Conservation (phyloP, 2,888 invertebrate genomes). For the Euclidia mi region DNA sequence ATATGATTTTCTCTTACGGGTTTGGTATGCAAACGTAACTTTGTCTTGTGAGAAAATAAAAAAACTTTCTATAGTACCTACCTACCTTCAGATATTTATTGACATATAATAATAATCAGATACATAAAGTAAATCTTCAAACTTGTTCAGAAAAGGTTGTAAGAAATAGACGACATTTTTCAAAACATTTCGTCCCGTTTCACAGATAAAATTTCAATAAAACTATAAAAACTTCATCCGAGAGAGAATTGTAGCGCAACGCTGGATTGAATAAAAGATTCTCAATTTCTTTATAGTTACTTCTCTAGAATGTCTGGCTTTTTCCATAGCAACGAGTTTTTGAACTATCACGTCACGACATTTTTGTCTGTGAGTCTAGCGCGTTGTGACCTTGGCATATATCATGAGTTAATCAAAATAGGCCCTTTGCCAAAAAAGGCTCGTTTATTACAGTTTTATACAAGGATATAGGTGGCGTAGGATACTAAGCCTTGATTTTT, state of each 20-base stretch:
- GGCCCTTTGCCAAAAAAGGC: constrained; percentile 3
- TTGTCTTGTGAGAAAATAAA: too few relatives aligned
- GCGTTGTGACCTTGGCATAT: background rate
- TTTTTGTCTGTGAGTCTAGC: background rate
- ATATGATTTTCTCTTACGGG: too few relatives aligned
- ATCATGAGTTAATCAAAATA: background rate
- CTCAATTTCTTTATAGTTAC: constrained; percentile 3
- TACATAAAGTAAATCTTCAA: too few relatives aligned
- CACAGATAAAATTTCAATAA: constrained; percentile 7
- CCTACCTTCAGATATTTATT: too few relatives aligned
- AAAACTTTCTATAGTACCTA: too few relatives aligned
- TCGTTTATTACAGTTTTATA: background rate
- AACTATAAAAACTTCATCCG: constrained; percentile 9
- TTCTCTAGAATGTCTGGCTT: background rate
- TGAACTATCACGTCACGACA: background rate
- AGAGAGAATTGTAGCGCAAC: constrained; percentile 12
- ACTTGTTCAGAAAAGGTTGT: too few relatives aligned
- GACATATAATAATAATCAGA: too few relatives aligned
- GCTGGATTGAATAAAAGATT: constrained; percentile 1
- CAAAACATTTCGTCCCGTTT: too few relatives aligned
- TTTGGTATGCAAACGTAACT: too few relatives aligned
- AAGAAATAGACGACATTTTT: too few relatives aligned
- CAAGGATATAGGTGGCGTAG: too few relatives aligned
- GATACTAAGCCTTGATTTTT: too few relatives aligned
- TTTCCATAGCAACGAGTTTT: background rate